Evolutionary conservation across 2,888 invertebrate genomes (phyloP).

Genomic region (Plagodis pulveraria): DNA sequence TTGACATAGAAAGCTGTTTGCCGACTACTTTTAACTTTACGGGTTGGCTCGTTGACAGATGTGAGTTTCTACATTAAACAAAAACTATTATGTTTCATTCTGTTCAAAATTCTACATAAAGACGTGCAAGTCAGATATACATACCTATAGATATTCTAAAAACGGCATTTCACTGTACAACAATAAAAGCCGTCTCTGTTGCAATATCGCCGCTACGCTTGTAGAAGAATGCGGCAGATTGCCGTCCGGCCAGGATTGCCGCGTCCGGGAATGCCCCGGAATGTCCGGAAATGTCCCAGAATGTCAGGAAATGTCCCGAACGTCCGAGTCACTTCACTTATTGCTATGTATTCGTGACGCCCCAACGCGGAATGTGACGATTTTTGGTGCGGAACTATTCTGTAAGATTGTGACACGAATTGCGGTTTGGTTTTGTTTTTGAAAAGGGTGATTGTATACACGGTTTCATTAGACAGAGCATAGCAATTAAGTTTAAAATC

Average conservation of each 20-base stretch:
- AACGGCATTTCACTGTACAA: slow-evolving; percentile 14
- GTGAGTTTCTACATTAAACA: too few relatives aligned
- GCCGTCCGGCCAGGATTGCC: slow-evolving; percentile 48
- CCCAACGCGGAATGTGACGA: slow-evolving; percentile 67
- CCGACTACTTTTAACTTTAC: too few relatives aligned
- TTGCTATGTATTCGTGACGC: slow-evolving; percentile 74
- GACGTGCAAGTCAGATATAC: neutral
- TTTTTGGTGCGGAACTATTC: slow-evolving; percentile 51
- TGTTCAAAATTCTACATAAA: too few relatives aligned
- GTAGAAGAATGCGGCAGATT: slow-evolving; percentile 73
- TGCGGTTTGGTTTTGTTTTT: neutral
- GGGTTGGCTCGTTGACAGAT: too few relatives aligned
- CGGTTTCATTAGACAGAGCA: too few relatives aligned
- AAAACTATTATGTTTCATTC: too few relatives aligned
- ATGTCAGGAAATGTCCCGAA: slow-evolving; percentile 51
- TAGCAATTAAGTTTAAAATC: too few relatives aligned
- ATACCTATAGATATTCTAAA: neutral
- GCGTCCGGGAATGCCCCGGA: slow-evolving; percentile 48
- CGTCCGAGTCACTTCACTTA: slow-evolving; percentile 79
- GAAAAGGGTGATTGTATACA: too few relatives aligned
- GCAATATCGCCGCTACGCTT: slow-evolving; percentile 20
- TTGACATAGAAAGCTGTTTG: too few relatives aligned
- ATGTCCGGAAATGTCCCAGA: slow-evolving; percentile 46
- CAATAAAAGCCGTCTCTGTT: slow-evolving; percentile 23
- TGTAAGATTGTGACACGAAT: slow-evolving; percentile 28